phyloP scores from a whole-genome alignment of 1,140 invertebrate species.

The Hypothenemus hampei region DNA sequence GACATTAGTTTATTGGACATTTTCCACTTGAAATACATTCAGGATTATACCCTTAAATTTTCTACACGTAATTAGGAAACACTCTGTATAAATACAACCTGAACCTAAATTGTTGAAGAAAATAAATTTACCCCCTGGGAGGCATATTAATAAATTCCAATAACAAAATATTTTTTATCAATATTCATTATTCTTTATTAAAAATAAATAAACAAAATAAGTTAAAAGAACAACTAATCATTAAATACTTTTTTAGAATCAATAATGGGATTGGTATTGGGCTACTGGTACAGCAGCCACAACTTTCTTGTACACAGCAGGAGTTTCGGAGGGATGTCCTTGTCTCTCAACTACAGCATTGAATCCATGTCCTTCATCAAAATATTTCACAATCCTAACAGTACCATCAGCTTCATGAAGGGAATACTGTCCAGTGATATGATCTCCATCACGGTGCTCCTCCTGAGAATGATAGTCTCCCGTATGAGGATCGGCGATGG shows the following conservation, averaged over 20 bases:
- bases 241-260: neutral
- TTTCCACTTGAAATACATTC: no score
- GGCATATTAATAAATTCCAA: no score
- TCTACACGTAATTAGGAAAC: no score
- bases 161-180: no score
- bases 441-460: constrained; percentile 33
- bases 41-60: no score
- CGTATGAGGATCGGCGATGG: constrained; percentile 49
- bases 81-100: no score
- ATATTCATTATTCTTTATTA: no score
- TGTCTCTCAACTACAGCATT: constrained; percentile 34
- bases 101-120: no score
- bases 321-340: constrained; percentile 27
- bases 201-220: constrained; percentile 4
- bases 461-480: constrained; percentile 39
- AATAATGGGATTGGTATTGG: neutral
- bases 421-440: constrained; percentile 32
- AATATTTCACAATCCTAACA: constrained; percentile 52
- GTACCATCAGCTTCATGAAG: constrained; percentile 53
- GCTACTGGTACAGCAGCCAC: constrained; percentile 1
- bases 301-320: constrained; percentile 19
- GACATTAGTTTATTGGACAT: no score
- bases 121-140: no score
- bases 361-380: constrained; percentile 48
- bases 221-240: neutral